phyloP scores from a whole-genome alignment of 2,797 vertebrate genomes.

The Myiotriccus ornatus region DNA sequence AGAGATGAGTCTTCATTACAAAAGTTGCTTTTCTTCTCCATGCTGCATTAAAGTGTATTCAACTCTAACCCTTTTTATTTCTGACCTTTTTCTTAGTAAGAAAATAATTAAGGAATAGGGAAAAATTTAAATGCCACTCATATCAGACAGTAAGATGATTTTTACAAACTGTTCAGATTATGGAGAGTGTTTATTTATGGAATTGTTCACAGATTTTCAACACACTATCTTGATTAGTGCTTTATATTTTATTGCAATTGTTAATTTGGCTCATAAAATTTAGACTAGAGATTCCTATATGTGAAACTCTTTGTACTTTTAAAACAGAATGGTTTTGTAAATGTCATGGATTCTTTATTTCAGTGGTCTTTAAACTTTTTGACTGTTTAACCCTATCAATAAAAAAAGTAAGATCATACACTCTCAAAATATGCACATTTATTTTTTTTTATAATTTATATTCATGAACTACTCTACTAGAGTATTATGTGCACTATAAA shows the following conservation, averaged over 20 bases:
- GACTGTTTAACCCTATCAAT: not conserved
- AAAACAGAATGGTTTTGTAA: not conserved
- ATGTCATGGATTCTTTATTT: not conserved
- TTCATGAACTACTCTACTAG: not conserved
- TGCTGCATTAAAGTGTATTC: not conserved
- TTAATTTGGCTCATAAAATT: not conserved
- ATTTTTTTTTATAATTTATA: not conserved
- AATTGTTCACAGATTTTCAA: slow-evolving; percentile 24
- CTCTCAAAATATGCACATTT: not conserved
- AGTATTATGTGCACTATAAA: not conserved
- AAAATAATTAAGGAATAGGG: not conserved
- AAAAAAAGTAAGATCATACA: not conserved
- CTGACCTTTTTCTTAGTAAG: not conserved
- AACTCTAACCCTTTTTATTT: not conserved
- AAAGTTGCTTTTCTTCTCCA: not conserved
- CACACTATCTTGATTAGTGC: not conserved
- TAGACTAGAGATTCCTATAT: not conserved
- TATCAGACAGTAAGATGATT: not conserved
- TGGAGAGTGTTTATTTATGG: not conserved
- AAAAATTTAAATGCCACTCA: slow-evolving; percentile 6
- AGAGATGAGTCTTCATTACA: not conserved
- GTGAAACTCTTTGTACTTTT: not conserved
- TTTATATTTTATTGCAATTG: not conserved
- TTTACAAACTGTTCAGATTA: slow-evolving; percentile 1
- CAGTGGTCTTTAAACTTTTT: not conserved